These are phyloP conservation scores for Conus ventricosus DNA, from an alignment of 1,140 invertebrate species.

Conservation along the genomic window DNA sequence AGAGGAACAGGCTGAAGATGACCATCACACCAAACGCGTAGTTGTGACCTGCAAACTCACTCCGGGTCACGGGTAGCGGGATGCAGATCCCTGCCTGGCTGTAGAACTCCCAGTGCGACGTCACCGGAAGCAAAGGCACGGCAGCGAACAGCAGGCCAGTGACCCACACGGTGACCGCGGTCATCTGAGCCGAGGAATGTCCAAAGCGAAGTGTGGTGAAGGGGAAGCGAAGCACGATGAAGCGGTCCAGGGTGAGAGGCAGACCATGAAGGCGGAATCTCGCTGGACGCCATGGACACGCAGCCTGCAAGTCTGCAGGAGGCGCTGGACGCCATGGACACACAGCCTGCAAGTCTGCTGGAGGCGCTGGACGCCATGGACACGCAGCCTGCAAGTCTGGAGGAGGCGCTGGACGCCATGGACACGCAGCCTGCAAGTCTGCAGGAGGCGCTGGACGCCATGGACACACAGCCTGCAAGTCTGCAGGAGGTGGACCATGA, in stretches of 20 bases:
- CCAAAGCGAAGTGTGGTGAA: background rate
- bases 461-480: too few species aligned
- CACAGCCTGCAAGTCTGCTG: too few species aligned
- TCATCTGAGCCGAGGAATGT: background rate
- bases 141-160: slow-evolving; percentile 6
- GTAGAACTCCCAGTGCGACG: slow-evolving; percentile 54
- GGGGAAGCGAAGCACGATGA: slow-evolving; percentile 8
- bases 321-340: too few species aligned
- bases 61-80: slow-evolving; percentile 45
- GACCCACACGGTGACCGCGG: slow-evolving; percentile 6
- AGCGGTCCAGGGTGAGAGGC: slow-evolving; percentile 50
- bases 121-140: slow-evolving; percentile 33
- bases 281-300: slow-evolving; percentile 39
- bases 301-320: too few species aligned
- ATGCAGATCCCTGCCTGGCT: slow-evolving; percentile 50
- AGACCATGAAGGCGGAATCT: slow-evolving; percentile 40
- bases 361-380: too few species aligned
- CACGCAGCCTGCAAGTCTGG: too few species aligned
- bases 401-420: too few species aligned
- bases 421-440: too few species aligned
- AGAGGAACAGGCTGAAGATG: slow-evolving; percentile 46
- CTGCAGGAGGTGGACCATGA: too few species aligned
- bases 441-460: too few species aligned
- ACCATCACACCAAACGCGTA: slow-evolving; percentile 53
- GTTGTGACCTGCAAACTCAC: slow-evolving; percentile 39